Conservation (phyloP, 2,888 invertebrate species). For the Agrochola lychnidis region DNA sequence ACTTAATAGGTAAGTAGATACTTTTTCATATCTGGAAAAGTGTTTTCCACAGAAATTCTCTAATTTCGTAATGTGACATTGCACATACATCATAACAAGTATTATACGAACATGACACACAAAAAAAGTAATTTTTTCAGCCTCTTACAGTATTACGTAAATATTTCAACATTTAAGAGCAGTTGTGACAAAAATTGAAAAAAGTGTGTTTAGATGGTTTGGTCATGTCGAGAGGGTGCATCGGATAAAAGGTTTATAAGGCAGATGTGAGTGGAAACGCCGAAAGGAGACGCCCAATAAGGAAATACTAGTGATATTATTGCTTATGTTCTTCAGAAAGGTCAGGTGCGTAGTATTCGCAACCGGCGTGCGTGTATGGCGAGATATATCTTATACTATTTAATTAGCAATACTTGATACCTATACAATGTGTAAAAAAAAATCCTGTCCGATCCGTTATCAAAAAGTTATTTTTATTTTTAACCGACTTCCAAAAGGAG, state of each 20-base stretch:
- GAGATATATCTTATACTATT: background rate
- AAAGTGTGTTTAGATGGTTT: too few relatives aligned
- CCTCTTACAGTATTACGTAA: background rate
- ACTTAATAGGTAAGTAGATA: background rate
- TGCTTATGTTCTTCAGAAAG: background rate
- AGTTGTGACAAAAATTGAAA: background rate
- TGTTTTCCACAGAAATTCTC: background rate
- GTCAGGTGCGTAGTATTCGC: background rate
- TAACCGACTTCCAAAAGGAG: too few relatives aligned
- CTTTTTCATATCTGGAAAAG: background rate
- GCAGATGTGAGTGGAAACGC: too few relatives aligned
- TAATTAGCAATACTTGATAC: too few relatives aligned
- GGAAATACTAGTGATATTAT: background rate
- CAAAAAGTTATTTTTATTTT: too few relatives aligned
- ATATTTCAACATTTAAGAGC: background rate
- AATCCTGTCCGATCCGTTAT: too few relatives aligned
- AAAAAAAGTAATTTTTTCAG: background rate
- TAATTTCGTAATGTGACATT: background rate
- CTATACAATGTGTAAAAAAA: too few relatives aligned
- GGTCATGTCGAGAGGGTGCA: background rate
- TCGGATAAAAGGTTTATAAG: background rate
- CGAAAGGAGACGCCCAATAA: background rate
- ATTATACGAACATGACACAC: background rate
- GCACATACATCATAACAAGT: background rate
- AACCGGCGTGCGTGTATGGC: background rate